Evolutionary conservation across 2,888 invertebrate genomes (phyloP).

Genomic region (Octodonta nipae): DNA sequence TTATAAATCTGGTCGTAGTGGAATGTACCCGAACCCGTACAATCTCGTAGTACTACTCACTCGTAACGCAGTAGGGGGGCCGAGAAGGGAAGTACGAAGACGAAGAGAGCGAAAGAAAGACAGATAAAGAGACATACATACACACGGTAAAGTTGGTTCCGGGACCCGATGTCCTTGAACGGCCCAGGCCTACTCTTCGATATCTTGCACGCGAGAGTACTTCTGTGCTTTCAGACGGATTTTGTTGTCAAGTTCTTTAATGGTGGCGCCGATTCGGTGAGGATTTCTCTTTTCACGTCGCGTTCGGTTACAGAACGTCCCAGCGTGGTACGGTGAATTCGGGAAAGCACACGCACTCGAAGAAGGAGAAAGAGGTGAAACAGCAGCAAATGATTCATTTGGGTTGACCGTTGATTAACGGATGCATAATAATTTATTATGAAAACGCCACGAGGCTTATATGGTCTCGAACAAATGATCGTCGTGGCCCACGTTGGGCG

Average conservation of each 20-base stretch:
- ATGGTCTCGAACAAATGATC: too few species aligned
- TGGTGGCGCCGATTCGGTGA: constrained; percentile 3
- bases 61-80: constrained; percentile 12
- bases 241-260: constrained; percentile 6
- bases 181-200: constrained; percentile 27
- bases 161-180: constrained; percentile 31
- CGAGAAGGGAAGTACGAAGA: constrained; percentile 8
- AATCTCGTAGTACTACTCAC: constrained; percentile 16
- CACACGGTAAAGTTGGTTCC: constrained; percentile 20
- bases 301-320: too few species aligned
- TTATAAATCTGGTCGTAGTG: constrained; percentile 8
- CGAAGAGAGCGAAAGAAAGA: not conserved
- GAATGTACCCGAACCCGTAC: constrained; percentile 17
- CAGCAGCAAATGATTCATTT: too few species aligned
- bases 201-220: constrained; percentile 1
- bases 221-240: constrained; percentile 9
- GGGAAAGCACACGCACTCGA: too few species aligned
- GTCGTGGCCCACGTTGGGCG: too few species aligned
- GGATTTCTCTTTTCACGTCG: constrained; percentile 3
- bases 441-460: too few species aligned
- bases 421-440: too few species aligned
- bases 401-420: too few species aligned
- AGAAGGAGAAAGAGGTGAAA: too few species aligned
- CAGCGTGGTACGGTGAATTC: too few species aligned
- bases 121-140: constrained; percentile 3